These are phyloP conservation scores for Crambe crambe DNA, from an alignment of 37 sponge, comb jelly and placozoan genomes.

Conservation along the genomic window DNA sequence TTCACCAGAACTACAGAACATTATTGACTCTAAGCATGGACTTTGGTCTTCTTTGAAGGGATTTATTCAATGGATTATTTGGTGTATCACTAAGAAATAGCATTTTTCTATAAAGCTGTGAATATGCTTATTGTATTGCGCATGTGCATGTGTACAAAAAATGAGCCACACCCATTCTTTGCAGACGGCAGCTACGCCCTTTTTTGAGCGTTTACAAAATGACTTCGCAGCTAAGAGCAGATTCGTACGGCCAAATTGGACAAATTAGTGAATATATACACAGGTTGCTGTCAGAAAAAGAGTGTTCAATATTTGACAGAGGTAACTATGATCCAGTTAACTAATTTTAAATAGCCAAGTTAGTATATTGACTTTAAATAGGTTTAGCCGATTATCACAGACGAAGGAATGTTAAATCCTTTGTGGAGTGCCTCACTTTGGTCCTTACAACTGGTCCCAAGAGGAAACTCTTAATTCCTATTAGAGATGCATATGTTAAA, in stretches of 20 bases:
- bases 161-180: constrained; percentile 9
- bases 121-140: too few species aligned
- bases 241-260: constrained; percentile 14
- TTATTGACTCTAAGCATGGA: constrained; percentile 53
- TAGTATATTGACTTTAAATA: background rate
- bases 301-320: constrained; percentile 63
- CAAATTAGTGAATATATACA: constrained; percentile 47
- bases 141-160: background rate
- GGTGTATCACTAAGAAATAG: constrained; percentile 16
- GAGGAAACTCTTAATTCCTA: constrained; percentile 73
- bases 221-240: too few species aligned
- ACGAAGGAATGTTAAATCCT: constrained; percentile 46
- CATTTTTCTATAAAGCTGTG: background rate
- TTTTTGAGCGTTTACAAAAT: background rate
- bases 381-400: constrained; percentile 69
- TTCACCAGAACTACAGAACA: constrained; percentile 43
- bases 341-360: background rate
- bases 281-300: constrained; percentile 57
- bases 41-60: constrained; percentile 76
- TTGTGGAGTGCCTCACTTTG: constrained; percentile 67
- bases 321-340: constrained; percentile 10
- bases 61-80: constrained; percentile 72
- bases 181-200: background rate
- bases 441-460: constrained; percentile 73
- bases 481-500: constrained; percentile 63